Percentiles rank a stretch among this genome's conserved stretches.
Evolutionary conservation across 2,888 invertebrate species (phyloP).

Genomic region (Drosophila yooni): DNA sequence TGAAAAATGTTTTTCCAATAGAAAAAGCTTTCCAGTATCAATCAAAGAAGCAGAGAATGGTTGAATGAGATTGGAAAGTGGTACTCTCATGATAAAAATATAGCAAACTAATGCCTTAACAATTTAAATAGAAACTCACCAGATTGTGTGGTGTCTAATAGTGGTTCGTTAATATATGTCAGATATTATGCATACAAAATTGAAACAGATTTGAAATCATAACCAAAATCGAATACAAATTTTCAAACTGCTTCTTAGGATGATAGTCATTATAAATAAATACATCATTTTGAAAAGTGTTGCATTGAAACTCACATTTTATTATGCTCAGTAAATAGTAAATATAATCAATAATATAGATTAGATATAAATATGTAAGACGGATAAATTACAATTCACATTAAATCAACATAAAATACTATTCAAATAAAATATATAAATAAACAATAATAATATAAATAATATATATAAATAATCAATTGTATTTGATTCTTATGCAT

Average conservation of each 20-base stretch:
- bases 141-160: not conserved
- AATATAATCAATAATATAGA: not conserved
- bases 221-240: not conserved
- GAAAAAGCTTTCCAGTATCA: constrained; percentile 48
- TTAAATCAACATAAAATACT: not conserved
- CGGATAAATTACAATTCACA: not conserved
- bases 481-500: no score
- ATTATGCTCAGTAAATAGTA: not conserved
- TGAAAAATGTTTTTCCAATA: constrained; percentile 65
- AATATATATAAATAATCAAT: no score
- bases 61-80: not conserved
- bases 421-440: not conserved
- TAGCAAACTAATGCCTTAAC: not conserved
- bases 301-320: not conserved
- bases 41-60: constrained; percentile 30
- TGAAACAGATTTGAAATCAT: not conserved
- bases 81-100: not conserved
- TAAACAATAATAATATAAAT: no score
- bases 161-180: not conserved
- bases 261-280: not conserved
- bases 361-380: not conserved
- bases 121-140: not conserved
- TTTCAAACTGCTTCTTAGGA: not conserved
- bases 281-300: not conserved
- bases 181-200: not conserved